Evolutionary conservation across 2,888 invertebrate genomes (phyloP).

Genomic region (Drosophila colorata): DNA sequence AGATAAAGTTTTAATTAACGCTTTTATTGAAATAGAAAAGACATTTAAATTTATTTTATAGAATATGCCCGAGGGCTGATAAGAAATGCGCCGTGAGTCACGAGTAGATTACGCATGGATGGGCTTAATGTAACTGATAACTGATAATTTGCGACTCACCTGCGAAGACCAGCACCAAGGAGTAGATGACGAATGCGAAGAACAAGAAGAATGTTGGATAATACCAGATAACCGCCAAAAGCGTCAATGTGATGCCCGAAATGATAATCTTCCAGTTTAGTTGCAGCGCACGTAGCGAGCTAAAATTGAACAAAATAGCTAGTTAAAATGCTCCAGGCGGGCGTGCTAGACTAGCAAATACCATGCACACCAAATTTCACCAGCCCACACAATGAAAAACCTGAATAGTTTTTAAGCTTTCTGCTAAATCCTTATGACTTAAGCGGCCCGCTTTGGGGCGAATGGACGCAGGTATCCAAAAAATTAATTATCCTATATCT

Average conservation of each 20-base stretch:
- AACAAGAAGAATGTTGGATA: constrained; percentile 85
- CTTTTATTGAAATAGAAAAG: constrained; percentile 9
- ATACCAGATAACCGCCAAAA: constrained; percentile 84
- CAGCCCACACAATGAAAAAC: too few species aligned
- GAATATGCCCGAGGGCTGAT: constrained; percentile 20
- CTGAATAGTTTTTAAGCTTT: too few species aligned
- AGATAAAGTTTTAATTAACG: constrained; percentile 64
- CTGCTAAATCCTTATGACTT: too few species aligned
- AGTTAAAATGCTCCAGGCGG: not conserved
- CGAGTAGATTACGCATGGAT: constrained; percentile 23
- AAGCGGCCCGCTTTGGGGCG: too few species aligned
- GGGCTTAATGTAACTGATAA: constrained; percentile 22
- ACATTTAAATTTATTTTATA: not conserved
- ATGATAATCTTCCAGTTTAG: constrained; percentile 82
- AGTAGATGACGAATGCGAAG: constrained; percentile 84
- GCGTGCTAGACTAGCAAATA: not conserved
- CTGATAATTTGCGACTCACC: constrained; percentile 71
- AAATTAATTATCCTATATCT: too few species aligned
- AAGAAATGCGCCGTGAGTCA: constrained; percentile 35
- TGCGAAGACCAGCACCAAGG: constrained; percentile 82
- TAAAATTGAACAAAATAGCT: constrained; percentile 12
- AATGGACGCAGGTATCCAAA: too few species aligned
- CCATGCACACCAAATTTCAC: too few species aligned
- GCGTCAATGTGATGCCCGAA: constrained; percentile 76
- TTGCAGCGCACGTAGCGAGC: constrained; percentile 77